Percentiles rank a stretch among this genome's conserved stretches.
Conservation (phyloP, 2,888 invertebrate species). For the Dexiosoma caninum region DNA sequence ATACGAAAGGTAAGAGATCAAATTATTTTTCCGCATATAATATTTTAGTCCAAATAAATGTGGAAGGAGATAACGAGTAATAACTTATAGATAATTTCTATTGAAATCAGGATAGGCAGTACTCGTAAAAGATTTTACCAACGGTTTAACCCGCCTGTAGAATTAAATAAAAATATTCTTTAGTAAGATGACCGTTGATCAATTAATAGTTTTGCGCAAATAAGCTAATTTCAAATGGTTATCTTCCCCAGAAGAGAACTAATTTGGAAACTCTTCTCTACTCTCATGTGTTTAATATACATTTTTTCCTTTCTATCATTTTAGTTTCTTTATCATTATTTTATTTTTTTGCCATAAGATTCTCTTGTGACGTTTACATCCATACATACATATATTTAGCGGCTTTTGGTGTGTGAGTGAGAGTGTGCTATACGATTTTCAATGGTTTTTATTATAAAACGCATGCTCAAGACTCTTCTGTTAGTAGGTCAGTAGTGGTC, state of each 20-base stretch:
- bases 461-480: constrained; percentile 56
- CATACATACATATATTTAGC: constrained; percentile 14
- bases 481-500: constrained; percentile 68
- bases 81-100: too few species aligned
- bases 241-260: constrained; percentile 31
- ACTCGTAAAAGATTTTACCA: too few species aligned
- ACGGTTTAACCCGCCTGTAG: too few species aligned
- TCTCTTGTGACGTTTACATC: constrained; percentile 35
- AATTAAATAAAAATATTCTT: too few species aligned
- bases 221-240: not conserved
- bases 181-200: too few species aligned
- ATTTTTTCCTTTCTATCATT: constrained; percentile 13
- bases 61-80: too few species aligned
- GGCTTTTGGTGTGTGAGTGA: constrained; percentile 5
- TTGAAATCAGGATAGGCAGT: too few species aligned
- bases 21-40: too few species aligned
- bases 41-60: too few species aligned
- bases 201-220: too few species aligned
- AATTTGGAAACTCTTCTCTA: constrained; percentile 10
- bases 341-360: constrained; percentile 13
- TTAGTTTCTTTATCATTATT: not conserved
- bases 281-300: constrained; percentile 25
- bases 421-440: constrained; percentile 21
- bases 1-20: too few species aligned
- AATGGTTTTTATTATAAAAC: constrained; percentile 46